phyloP scores from a whole-genome alignment of 2,888 invertebrate genomes.

The Resseliella maxima region DNA sequence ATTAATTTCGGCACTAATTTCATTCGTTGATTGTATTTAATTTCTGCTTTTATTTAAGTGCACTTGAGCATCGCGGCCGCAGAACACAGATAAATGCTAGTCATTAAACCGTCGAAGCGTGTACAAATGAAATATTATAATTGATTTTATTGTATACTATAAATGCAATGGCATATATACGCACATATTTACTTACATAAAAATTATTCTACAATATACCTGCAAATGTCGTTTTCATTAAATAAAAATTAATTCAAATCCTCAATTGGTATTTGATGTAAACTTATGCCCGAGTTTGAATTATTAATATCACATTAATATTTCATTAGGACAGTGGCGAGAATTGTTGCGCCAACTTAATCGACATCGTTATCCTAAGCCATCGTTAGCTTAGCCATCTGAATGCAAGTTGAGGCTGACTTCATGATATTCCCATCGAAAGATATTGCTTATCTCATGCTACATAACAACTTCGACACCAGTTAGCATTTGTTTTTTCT shows the following conservation, averaged over 20 bases:
- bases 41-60: not conserved
- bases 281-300: not conserved
- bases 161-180: no score
- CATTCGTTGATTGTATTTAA: no score
- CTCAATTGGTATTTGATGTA: slow-evolving; percentile 1
- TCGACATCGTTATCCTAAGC: no score
- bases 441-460: no score
- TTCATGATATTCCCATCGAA: no score
- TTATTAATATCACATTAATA: not conserved
- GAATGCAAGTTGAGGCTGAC: no score
- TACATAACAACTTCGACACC: no score
- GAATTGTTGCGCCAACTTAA: no score
- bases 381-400: no score
- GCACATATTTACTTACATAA: no score
- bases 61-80: not conserved
- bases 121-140: slow-evolving; percentile 1
- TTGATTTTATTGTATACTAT: not conserved
- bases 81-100: not conserved
- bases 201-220: not conserved
- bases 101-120: slow-evolving; percentile 7
- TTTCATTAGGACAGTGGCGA: not conserved
- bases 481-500: not conserved
- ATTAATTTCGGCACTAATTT: no score
- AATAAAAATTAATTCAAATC: slow-evolving; percentile 13
- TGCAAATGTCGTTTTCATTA: not conserved